Base-by-base conservation (phyloP, 2,888 invertebrate genomes). In the Rhagophthalmus giganteus region DNA sequence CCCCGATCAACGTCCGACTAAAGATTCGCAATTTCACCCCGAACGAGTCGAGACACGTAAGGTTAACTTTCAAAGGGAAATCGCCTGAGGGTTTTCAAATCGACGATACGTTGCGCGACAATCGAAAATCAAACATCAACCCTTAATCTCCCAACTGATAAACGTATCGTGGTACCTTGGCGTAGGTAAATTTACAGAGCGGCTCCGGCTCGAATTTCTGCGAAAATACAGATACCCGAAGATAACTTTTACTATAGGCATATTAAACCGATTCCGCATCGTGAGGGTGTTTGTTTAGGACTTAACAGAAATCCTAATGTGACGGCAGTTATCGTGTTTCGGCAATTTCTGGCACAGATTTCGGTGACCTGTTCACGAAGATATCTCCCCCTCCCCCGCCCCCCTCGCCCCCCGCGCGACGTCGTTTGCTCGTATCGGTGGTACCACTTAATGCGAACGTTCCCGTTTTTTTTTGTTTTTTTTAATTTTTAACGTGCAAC, bases 321-420 rank as follows among this genome's bases (percentile, higher is more conserved):
- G 63, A 60, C 30, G 58, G 63, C 60, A 59, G 62, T 66, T 67
- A 66, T 65, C 69, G 67, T 65, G 69, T 68, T 68, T 64, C 66
- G 61, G 67, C 66, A 59, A 60, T 69, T 68, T 32, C 57, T 58
- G 54, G 33, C 37, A 39, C 58, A 34, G 57, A 60, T 59, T 61
- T 55, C 54, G 52, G 48, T 45, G 51, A 54, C 52, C 49, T 46
- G 48, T 37, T 35, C 28, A 32, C 1, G 15, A 15, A 38, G 47
- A 47, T 47, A 31, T 26, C 28, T 16, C 20, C 27, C 10, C n/a
- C n/a, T n/a, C n/a, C n/a, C n/a, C n/a, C n/a, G n/a, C n/a, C n/a
- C n/a, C n/a, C n/a, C n/a, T n/a, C n/a, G n/a, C n/a, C n/a, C n/a
- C n/a, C n/a, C n/a, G n/a, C n/a, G n/a, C n/a, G n/a, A n/a, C n/a